phyloP scores from a whole-genome alignment of 2,797 vertebrate genomes.

The Chaunax sp. region DNA sequence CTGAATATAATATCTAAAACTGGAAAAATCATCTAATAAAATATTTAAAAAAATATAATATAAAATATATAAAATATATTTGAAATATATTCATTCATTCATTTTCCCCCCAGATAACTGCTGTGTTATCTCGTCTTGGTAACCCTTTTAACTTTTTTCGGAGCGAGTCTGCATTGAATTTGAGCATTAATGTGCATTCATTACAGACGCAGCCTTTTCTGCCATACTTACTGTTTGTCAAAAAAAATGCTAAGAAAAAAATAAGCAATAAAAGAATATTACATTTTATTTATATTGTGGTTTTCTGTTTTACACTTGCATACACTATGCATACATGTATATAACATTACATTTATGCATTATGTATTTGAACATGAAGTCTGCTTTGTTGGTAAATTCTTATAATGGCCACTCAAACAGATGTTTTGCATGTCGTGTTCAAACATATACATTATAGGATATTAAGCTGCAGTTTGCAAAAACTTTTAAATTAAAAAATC shows the following conservation, averaged over 20 bases:
- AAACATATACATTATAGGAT: too few species aligned
- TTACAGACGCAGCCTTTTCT: neutral
- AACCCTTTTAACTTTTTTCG: neutral
- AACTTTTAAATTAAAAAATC: too few species aligned
- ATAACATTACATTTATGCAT: neutral
- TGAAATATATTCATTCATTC: neutral
- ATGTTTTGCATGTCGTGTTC: too few species aligned
- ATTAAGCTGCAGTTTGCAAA: too few species aligned
- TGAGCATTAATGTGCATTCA: constrained; percentile 7
- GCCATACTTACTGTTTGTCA: neutral
- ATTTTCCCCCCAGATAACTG: neutral
- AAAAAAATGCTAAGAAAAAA: neutral
- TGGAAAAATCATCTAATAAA: neutral
- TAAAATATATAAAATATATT: neutral
- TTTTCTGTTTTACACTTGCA: too few species aligned
- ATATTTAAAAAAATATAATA: too few species aligned
- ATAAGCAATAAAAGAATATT: neutral
- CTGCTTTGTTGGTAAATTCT: neutral
- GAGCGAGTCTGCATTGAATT: neutral
- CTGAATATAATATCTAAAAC: neutral
- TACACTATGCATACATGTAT: too few species aligned
- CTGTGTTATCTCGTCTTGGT: neutral
- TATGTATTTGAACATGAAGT: neutral
- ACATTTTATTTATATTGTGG: neutral
- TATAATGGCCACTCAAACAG: neutral